Evolutionary conservation across 2,888 invertebrate species (phyloP).

Genomic region (Vesta saturnalis): DNA sequence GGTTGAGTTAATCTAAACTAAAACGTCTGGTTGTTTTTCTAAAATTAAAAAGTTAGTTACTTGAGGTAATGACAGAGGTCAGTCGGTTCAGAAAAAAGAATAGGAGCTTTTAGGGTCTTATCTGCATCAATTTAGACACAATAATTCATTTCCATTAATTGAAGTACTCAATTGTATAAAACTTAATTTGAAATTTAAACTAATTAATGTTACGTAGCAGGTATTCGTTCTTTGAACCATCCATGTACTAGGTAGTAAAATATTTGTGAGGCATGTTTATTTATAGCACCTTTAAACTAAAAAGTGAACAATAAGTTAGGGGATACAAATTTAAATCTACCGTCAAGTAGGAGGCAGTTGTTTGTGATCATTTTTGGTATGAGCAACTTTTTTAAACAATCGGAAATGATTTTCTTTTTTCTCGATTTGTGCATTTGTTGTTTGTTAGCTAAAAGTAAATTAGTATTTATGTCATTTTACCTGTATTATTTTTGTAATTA

Average conservation of each 20-base stretch:
- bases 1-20: neutral
- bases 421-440: neutral
- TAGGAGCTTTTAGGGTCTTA: no score
- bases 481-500: neutral
- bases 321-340: conserved; percentile 7
- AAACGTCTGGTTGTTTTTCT: conserved; percentile 1
- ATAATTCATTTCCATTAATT: conserved; percentile 1
- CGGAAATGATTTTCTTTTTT: conserved; percentile 2
- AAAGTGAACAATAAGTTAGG: neutral
- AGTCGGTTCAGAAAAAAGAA: conserved; percentile 1
- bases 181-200: conserved; percentile 3
- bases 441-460: neutral
- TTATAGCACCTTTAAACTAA: conserved; percentile 19
- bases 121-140: neutral
- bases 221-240: conserved; percentile 12
- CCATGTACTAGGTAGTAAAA: conserved; percentile 18
- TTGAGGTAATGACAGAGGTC: neutral
- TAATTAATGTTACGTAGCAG: neutral
- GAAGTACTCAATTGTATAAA: conserved; percentile 6
- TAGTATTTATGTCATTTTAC: neutral
- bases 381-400: neutral
- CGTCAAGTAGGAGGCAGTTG: conserved; percentile 8
- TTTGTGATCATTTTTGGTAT: conserved; percentile 4
- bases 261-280: conserved; percentile 27
- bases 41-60: neutral